Conservation (phyloP, 2,113 vertebrate genomes). For the Silurus meridionalis region DNA sequence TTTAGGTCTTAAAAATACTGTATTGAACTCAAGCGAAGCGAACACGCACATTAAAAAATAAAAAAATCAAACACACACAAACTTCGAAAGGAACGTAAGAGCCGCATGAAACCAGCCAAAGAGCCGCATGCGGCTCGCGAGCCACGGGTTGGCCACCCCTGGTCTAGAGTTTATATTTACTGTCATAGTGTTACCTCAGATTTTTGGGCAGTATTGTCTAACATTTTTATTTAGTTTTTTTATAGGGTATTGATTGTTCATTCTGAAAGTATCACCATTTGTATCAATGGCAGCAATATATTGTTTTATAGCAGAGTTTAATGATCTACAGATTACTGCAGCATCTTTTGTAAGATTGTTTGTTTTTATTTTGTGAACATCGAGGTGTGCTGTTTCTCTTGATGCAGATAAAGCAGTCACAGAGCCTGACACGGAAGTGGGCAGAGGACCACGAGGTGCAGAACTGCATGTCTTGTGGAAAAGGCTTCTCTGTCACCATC, state of each 20-base stretch:
- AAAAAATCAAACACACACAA: no score
- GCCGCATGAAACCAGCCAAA: no score
- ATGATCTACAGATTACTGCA: neutral
- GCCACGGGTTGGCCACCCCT: no score
- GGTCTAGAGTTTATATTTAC: no score
- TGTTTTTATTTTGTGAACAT: neutral
- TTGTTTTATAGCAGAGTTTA: neutral
- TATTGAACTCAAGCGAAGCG: no score
- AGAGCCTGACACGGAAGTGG: slow-evolving; percentile 95
- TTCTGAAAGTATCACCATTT: neutral
- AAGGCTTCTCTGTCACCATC: slow-evolving; percentile 89
- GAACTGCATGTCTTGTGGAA: slow-evolving; percentile 97
- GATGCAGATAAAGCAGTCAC: slow-evolving; percentile 91
- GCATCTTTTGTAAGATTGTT: neutral
- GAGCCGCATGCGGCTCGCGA: no score
- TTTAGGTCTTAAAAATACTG: no score
- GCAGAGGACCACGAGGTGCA: slow-evolving; percentile 94
- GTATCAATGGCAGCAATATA: neutral
- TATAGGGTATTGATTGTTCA: neutral
- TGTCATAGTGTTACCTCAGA: no score
- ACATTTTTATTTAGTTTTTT: no score
- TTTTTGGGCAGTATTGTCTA: no score
- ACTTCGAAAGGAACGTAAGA: no score
- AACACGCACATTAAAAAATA: no score
- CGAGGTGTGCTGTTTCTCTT: slow-evolving; percentile 15